These are phyloP conservation scores for Dromococcyx pavoninus DNA, from an alignment of 2,797 vertebrate genomes.

Conservation along the genomic window DNA sequence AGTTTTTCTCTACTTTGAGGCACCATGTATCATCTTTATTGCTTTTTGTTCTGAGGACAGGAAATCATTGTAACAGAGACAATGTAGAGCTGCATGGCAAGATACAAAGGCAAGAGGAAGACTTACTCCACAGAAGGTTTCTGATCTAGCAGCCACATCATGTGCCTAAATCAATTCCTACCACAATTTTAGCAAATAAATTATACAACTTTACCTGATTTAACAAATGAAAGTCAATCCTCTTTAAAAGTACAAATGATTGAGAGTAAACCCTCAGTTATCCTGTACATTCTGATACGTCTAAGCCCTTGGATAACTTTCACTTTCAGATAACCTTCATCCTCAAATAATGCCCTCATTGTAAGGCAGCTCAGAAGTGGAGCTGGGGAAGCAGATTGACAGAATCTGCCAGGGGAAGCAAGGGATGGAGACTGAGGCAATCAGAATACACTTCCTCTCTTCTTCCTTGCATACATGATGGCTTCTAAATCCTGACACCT, in stretches of 20 bases:
- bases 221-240: background rate
- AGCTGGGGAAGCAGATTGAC: background rate
- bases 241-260: background rate
- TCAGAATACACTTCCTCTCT: background rate
- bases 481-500: background rate
- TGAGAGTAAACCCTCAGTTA: background rate
- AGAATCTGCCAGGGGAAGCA: background rate
- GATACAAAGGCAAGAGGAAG: background rate
- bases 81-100: background rate
- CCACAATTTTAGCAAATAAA: background rate
- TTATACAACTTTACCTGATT: background rate
- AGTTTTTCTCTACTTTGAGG: background rate
- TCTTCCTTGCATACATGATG: background rate
- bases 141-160: background rate
- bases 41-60: background rate
- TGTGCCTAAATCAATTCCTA: background rate
- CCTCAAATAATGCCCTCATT: background rate
- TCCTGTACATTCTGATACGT: background rate
- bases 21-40: background rate
- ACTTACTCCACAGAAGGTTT: background rate
- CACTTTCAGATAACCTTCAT: background rate
- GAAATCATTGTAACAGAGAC: background rate
- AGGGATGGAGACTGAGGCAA: background rate
- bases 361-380: background rate
- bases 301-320: background rate